Conservation (phyloP, 2,888 invertebrate species). For the Drosophila eohydei region DNA sequence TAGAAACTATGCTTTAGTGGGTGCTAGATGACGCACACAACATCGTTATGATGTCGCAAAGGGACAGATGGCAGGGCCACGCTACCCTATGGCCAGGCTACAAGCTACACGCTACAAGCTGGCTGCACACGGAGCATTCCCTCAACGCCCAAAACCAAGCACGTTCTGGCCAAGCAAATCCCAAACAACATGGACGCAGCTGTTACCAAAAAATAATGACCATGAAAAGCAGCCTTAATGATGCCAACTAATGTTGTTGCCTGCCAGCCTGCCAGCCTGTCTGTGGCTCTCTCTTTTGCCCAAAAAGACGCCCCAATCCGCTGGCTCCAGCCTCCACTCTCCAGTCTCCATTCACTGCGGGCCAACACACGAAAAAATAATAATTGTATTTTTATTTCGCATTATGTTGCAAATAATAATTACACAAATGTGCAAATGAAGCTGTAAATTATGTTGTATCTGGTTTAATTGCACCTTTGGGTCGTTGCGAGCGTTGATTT, state of each 20-base stretch:
- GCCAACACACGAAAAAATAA: conserved; percentile 65
- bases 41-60: conserved; percentile 62
- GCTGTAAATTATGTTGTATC: conserved; percentile 80
- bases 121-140: conserved; percentile 9
- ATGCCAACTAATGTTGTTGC: conserved; percentile 82
- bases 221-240: conserved; percentile 85
- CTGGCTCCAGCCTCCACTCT: neutral
- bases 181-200: conserved; percentile 80
- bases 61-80: conserved; percentile 10
- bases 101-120: conserved; percentile 5
- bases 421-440: conserved; percentile 82
- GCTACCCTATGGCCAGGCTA: conserved; percentile 13
- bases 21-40: conserved; percentile 74
- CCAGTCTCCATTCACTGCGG: conserved; percentile 16
- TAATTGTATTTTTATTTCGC: conserved; percentile 83
- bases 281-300: neutral
- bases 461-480: conserved; percentile 74
- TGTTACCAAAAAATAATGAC: conserved; percentile 85
- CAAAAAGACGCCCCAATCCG: conserved; percentile 15
- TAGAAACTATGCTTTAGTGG: conserved; percentile 75
- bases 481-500: conserved; percentile 53
- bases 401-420: conserved; percentile 81
- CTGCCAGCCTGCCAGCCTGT: neutral
- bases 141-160: neutral
- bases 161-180: conserved; percentile 61